Evolutionary conservation across 2,113 vertebrate species (phyloP).

Genomic region (Benitochromis conjunctus): DNA sequence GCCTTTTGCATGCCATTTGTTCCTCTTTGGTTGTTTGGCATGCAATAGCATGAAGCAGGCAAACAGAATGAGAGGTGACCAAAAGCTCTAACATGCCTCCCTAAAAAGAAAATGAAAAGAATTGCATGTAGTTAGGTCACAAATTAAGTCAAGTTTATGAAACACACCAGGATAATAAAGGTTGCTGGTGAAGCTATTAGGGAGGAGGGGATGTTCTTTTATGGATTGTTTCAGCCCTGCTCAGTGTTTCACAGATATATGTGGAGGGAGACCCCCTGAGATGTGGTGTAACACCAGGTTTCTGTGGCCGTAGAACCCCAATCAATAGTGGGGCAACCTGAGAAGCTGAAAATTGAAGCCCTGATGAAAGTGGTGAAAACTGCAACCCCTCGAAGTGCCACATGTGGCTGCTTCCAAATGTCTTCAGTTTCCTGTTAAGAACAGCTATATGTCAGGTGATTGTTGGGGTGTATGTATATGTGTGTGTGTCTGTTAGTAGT

Average conservation of each 20-base stretch:
- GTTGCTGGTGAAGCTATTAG: background rate
- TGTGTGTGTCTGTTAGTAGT: background rate
- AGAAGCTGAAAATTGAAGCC: background rate
- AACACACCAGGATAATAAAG: slow-evolving; percentile 36
- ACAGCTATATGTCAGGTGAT: background rate
- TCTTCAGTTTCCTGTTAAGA: background rate
- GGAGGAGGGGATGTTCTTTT: background rate
- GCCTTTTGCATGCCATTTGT: background rate
- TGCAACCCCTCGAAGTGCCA: background rate
- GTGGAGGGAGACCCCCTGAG: background rate
- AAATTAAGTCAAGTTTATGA: slow-evolving; percentile 47
- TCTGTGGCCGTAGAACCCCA: background rate
- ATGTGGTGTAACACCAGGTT: background rate
- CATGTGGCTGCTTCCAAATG: background rate
- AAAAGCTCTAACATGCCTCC: background rate
- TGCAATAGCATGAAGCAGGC: background rate
- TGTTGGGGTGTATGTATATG: too few species aligned
- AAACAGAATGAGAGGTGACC: background rate
- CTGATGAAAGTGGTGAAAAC: background rate
- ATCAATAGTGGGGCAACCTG: background rate
- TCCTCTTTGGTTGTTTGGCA: background rate
- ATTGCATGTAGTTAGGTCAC: slow-evolving; percentile 37
- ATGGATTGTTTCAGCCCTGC: background rate
- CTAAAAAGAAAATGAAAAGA: background rate
- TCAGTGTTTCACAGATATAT: background rate